Evolutionary conservation across 1,140 invertebrate species (phyloP), one percentile per base, ranked within the genome.

Genomic region (Dysdera silvatica): DNA sequence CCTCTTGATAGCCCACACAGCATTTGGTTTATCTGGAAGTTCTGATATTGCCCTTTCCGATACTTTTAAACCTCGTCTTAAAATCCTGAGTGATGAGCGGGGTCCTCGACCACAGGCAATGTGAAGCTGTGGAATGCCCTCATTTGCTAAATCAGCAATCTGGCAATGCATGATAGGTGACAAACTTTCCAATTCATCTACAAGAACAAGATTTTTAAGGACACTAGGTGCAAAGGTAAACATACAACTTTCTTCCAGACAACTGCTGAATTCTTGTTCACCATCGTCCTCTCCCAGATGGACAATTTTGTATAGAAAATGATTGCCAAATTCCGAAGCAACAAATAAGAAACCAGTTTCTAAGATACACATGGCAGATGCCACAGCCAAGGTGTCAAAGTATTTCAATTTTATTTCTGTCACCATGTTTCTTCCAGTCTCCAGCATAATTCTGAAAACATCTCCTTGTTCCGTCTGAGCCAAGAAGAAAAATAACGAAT

Each of bases 1-100:
- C 74, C 88, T 84, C 76, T 97, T 95, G 1, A 99, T 95, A 32
- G 97, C 99, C 97, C 97, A 99, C 6, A 99, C 97, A 72, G 95
- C 95, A 80, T 97, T 99, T 12, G 97, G 97, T 76, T 95, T 98
- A 75, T 95, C 95, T 14, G 97, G 97, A 66, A 99, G 78, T 77
- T 99, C 96, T 48, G 95, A 98, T 4, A 99, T 95, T 69, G 96
- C 97, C 96, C 99, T 99, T 79, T 99, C 97, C 0, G 94, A 93
- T 68, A 79, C 78, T 82, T 99, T 96, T 14, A 99, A 79, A 71
- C 97, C 97, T 78, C 99, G 97, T 43, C 96, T 82, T 3, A 99
- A 78, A 1, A 99, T 91, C 71, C 95, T 78, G 3, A 99, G 71
- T 1, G 93, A 88, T 0, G 95, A 98, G 55, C 95, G 80, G 2